A percentile compares a stretch with the other conserved stretches of the same genome.
These are phyloP conservation scores for Drosophila longiperda DNA, from an alignment of 2,888 invertebrate genomes.

Conservation along the genomic window DNA sequence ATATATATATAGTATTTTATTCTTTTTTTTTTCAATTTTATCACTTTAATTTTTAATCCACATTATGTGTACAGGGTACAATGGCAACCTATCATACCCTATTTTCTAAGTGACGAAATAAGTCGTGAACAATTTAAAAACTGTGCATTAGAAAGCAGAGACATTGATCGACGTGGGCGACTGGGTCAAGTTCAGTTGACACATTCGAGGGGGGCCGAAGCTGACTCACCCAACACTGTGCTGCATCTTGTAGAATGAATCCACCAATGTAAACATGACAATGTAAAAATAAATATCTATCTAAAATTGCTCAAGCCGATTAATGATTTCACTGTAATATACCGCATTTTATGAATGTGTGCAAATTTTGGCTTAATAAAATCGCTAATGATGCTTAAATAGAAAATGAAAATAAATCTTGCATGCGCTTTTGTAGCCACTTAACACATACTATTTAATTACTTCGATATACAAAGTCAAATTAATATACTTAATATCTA, in stretches of 20 bases:
- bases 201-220: constrained; percentile 33
- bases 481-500: not conserved
- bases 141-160: constrained; percentile 26
- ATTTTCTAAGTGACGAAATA: constrained; percentile 5
- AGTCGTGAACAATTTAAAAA: constrained; percentile 20
- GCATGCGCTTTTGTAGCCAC: not conserved
- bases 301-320: not conserved
- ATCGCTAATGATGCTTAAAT: not conserved
- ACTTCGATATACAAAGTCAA: not conserved
- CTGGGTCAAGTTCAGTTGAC: constrained; percentile 77
- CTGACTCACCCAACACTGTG: constrained; percentile 58
- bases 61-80: not conserved
- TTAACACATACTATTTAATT: not conserved
- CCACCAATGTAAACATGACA: not conserved
- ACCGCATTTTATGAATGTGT: not conserved
- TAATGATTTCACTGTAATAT: not conserved
- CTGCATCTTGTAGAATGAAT: constrained; percentile 6
- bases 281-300: not conserved
- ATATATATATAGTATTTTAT: not conserved
- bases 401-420: not conserved
- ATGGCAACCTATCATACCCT: not conserved
- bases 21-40: not conserved
- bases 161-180: constrained; percentile 59
- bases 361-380: not conserved
- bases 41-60: not conserved